Evolutionary conservation across 2,113 vertebrate genomes (phyloP).

Genomic region (Gracilinanus agilis): DNA sequence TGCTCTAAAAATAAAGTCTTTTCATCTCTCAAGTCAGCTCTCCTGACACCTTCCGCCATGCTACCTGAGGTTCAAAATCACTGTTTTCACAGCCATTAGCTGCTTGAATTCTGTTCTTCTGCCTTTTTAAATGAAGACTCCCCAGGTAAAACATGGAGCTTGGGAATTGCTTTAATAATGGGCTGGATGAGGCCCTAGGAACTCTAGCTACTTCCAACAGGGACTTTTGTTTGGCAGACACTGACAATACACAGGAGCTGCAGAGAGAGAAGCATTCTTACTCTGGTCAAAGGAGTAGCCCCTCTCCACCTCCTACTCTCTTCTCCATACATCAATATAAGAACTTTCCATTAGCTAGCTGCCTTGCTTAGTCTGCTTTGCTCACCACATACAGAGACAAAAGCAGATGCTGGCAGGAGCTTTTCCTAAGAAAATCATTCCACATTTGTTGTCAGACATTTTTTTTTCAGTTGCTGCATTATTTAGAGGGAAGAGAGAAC

Average conservation of each 20-base stretch:
- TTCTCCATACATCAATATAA: not conserved
- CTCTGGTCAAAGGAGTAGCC: not conserved
- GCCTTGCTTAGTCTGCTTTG: not conserved
- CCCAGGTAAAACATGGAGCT: not conserved
- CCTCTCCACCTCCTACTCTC: not conserved
- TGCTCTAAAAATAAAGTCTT: not conserved
- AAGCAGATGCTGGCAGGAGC: not conserved
- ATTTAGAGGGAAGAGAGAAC: slow-evolving; percentile 36
- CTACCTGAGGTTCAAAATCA: not conserved
- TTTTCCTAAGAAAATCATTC: slow-evolving; percentile 32
- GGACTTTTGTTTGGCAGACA: not conserved
- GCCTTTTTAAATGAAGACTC: not conserved
- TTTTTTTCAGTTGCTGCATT: not conserved
- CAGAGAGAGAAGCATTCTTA: not conserved
- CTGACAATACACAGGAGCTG: not conserved
- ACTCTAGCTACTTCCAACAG: not conserved
- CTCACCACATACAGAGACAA: not conserved
- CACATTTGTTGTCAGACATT: not conserved
- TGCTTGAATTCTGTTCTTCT: not conserved
- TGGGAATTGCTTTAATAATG: not conserved
- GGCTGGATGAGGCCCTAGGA: not conserved
- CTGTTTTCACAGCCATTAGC: not conserved
- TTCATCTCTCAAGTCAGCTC: not conserved
- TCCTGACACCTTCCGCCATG: not conserved
- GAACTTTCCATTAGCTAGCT: not conserved